phyloP scores from a whole-genome alignment of 1,140 invertebrate genomes.

The Galleria mellonella region DNA sequence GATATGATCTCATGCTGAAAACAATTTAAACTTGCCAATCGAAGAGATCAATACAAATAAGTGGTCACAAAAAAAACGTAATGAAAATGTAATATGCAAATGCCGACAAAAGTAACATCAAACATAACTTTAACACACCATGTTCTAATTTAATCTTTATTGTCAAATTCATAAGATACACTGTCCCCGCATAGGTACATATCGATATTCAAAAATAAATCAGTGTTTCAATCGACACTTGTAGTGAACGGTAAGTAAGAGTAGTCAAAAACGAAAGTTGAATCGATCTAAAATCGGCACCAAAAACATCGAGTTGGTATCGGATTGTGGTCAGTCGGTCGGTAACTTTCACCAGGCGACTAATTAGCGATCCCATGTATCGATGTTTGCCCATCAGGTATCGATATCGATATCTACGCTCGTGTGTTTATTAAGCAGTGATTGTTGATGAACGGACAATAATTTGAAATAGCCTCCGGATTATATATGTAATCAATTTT shows the following conservation, averaged over 20 bases:
- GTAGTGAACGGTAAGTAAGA: conserved; percentile 54
- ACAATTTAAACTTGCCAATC: too few species aligned
- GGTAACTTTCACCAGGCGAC: conserved; percentile 54
- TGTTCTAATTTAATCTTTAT: conserved; percentile 1
- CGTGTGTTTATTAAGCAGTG: background rate
- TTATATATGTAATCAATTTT: too few species aligned
- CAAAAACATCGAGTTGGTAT: conserved; percentile 47
- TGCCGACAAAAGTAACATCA: background rate
- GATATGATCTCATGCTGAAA: too few species aligned
- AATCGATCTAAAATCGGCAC: conserved; percentile 64
- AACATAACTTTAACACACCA: background rate
- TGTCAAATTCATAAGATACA: background rate
- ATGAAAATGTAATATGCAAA: conserved; percentile 1
- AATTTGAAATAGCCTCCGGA: too few species aligned
- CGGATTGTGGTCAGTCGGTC: conserved; percentile 65
- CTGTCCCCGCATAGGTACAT: conserved; percentile 10
- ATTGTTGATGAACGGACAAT: background rate
- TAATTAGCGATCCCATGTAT: conserved; percentile 60
- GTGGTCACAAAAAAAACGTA: background rate
- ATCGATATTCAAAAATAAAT: conserved; percentile 34
- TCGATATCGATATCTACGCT: conserved; percentile 34
- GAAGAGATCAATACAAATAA: too few species aligned
- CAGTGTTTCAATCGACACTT: conserved; percentile 28
- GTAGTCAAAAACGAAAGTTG: conserved; percentile 71
- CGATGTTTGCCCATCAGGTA: conserved; percentile 40